Evolutionary conservation across 2,113 vertebrate genomes (phyloP).

Genomic region (sheep (Ovis aries)): ARS-UI_Ramb_v3.0 NC_056080.1:123615001-123615500

Average conservation of each 20-base stretch:
- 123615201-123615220: neutral
- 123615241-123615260: neutral
- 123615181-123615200: neutral
- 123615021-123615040: neutral
- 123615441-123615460: neutral
- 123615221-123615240: neutral
- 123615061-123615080: conserved; percentile 1
- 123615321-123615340: neutral
- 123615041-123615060: neutral
- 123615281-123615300: neutral
- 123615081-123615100: neutral
- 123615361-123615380: neutral
- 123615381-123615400: neutral
- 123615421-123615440: neutral
- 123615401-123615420: neutral
- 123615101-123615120: neutral
- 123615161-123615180: neutral
- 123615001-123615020: neutral
- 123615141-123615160: conserved; percentile 11
- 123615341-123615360: neutral
- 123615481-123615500: neutral
- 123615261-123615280: neutral
- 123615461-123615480: neutral
- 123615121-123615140: conserved; percentile 12
- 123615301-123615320: neutral